Conservation (phyloP, 2,797 vertebrate species). For the Onychomys arenicola region DNA sequence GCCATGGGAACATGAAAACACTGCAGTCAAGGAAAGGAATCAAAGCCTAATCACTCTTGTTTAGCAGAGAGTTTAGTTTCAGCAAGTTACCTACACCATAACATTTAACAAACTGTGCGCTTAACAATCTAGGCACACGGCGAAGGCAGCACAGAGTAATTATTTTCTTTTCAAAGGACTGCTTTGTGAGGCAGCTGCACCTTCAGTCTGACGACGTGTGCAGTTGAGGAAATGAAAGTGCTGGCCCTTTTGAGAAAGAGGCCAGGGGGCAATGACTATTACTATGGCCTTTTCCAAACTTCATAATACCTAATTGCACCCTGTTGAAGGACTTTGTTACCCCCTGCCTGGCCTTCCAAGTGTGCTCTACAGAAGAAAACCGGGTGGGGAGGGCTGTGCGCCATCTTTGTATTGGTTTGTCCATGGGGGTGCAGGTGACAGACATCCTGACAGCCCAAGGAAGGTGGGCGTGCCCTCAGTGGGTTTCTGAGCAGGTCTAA, state of each 20-base stretch:
- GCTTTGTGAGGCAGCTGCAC: conserved; percentile 77
- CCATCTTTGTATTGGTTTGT: conserved; percentile 71
- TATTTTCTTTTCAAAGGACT: conserved; percentile 78
- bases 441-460: conserved; percentile 64
- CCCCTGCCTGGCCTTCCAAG: conserved; percentile 69
- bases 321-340: conserved; percentile 60
- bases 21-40: conserved; percentile 37
- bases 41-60: conserved; percentile 61
- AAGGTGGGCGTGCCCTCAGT: conserved; percentile 46
- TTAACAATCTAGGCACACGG: conserved; percentile 73
- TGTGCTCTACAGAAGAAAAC: conserved; percentile 33
- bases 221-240: conserved; percentile 44
- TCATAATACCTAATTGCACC: conserved; percentile 66
- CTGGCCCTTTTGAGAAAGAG: conserved; percentile 74
- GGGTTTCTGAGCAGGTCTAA: conserved; percentile 45
- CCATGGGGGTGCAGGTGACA: conserved; percentile 67
- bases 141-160: conserved; percentile 70
- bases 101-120: conserved; percentile 74
- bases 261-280: conserved; percentile 71
- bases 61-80: conserved; percentile 68
- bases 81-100: conserved; percentile 73
- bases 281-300: conserved; percentile 66
- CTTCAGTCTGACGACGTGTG: conserved; percentile 66
- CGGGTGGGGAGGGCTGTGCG: conserved; percentile 22
- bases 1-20: conserved; percentile 47